Conservation (phyloP, 1,140 invertebrate species). For the Phenacoccus solenopsis region DNA sequence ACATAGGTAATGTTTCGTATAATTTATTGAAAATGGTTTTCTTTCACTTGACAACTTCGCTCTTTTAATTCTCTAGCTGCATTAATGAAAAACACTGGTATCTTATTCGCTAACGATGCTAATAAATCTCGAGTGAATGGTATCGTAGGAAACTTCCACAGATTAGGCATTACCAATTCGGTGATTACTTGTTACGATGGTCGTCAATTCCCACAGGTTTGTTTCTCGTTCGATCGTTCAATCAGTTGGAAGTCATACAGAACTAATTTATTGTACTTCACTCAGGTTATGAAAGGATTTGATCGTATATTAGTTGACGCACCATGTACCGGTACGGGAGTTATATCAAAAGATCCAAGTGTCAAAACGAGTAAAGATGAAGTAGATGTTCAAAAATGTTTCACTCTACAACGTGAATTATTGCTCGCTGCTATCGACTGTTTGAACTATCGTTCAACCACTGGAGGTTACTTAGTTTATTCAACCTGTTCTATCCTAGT, state of each 20-base stretch:
- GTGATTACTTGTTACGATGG: constrained; percentile 85
- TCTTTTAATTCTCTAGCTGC: constrained; percentile 48
- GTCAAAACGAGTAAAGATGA: constrained; percentile 90
- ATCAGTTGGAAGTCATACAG: background rate
- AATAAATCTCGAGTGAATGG: constrained; percentile 86
- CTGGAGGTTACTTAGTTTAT: constrained; percentile 92
- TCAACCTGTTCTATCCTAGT: constrained; percentile 95
- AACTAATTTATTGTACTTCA: background rate
- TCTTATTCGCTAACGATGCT: constrained; percentile 92
- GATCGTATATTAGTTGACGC: constrained; percentile 94
- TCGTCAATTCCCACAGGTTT: constrained; percentile 56
- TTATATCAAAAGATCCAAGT: constrained; percentile 93
- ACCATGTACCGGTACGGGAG: constrained; percentile 95
- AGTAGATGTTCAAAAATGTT: constrained; percentile 80
- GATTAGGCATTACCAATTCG: constrained; percentile 89
- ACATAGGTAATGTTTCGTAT: no score
- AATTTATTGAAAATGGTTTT: no score
- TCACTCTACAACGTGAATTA: constrained; percentile 84
- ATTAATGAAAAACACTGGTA: constrained; percentile 97
- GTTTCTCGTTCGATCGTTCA: constrained; percentile 18
- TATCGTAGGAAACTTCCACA: constrained; percentile 90
- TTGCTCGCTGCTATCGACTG: constrained; percentile 93
- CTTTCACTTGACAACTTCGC: no score
- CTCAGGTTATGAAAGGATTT: constrained; percentile 76
- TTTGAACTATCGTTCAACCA: constrained; percentile 78